Evolutionary conservation across 2,888 invertebrate genomes (phyloP).

Genomic region (Cheilosia variabilis): DNA sequence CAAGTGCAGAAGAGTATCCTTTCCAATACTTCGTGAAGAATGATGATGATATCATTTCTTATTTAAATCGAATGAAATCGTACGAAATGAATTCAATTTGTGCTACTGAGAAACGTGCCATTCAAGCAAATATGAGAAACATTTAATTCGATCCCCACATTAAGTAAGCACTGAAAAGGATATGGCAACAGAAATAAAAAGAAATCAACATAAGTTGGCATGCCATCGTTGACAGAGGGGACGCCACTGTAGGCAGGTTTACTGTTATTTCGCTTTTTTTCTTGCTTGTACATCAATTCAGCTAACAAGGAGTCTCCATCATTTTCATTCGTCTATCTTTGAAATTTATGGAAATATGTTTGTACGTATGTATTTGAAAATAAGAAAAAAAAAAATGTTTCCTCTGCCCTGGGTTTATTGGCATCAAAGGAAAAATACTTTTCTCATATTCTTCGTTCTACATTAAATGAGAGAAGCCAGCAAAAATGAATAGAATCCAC

Average conservation of each 20-base stretch:
- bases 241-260: not conserved
- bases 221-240: slow-evolving; percentile 14
- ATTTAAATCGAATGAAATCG: slow-evolving; percentile 42
- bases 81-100: slow-evolving; percentile 57
- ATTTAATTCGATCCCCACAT: slow-evolving; percentile 57
- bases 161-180: slow-evolving; percentile 38
- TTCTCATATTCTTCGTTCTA: not conserved
- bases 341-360: slow-evolving; percentile 42
- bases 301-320: slow-evolving; percentile 27
- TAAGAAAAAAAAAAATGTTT: not conserved
- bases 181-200: slow-evolving; percentile 8
- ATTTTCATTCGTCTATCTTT: not conserved
- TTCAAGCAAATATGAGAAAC: slow-evolving; percentile 52
- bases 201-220: slow-evolving; percentile 42
- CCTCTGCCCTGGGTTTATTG: not conserved
- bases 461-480: not conserved
- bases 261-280: not conserved
- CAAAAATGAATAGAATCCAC: slow-evolving; percentile 12
- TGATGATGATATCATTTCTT: slow-evolving; percentile 51
- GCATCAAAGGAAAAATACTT: not conserved
- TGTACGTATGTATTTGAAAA: not conserved
- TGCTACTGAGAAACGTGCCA: slow-evolving; percentile 56
- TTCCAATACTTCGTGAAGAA: slow-evolving; percentile 17
- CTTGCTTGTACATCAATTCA: slow-evolving; percentile 8
- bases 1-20: slow-evolving; percentile 30